phyloP scores from a whole-genome alignment of 2,797 vertebrate species.

The Galaxias olidus region DNA sequence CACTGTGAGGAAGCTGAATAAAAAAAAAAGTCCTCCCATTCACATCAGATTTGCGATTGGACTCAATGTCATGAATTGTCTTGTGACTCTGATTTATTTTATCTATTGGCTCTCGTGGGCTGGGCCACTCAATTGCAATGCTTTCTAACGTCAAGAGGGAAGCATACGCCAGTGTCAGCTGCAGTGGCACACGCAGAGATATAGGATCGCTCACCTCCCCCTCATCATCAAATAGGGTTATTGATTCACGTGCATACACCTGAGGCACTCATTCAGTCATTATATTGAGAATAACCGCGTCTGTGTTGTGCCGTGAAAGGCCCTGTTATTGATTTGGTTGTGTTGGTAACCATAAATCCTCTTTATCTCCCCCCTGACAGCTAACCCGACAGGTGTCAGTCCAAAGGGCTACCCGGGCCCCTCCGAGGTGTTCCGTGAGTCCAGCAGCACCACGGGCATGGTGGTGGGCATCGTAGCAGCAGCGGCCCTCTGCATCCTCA shows the following conservation, averaged over 20 bases:
- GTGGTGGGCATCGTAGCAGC: conserved; percentile 97
- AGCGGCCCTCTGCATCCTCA: conserved; percentile 95
- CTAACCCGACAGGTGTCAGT: conserved; percentile 89
- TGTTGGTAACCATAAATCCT: too few relatives aligned
- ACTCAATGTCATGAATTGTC: conserved; percentile 13
- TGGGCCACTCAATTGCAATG: conserved; percentile 14
- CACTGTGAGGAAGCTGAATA: too few relatives aligned
- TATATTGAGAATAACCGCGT: conserved; percentile 14
- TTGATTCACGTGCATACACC: conserved; percentile 30
- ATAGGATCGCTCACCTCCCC: conserved; percentile 14
- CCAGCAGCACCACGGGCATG: conserved; percentile 98
- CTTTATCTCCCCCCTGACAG: conserved; percentile 67
- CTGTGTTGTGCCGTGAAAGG: not conserved
- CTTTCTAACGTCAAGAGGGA: not conserved
- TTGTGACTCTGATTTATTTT: conserved; percentile 4
- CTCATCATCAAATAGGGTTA: conserved; percentile 24
- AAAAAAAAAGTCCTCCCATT: not conserved
- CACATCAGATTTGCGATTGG: not conserved
- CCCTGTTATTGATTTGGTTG: too few relatives aligned
- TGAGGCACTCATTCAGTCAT: conserved; percentile 8
- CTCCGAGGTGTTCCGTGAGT: conserved; percentile 90
- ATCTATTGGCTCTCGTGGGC: not conserved
- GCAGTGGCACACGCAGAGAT: conserved; percentile 9
- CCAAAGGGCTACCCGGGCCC: conserved; percentile 85
- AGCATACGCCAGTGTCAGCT: conserved; percentile 15